Percentiles rank a stretch among this genome's conserved stretches.
These are phyloP conservation scores for Arremon brunneinucha DNA, from an alignment of 2,797 vertebrate genomes.

Conservation along the genomic window DNA sequence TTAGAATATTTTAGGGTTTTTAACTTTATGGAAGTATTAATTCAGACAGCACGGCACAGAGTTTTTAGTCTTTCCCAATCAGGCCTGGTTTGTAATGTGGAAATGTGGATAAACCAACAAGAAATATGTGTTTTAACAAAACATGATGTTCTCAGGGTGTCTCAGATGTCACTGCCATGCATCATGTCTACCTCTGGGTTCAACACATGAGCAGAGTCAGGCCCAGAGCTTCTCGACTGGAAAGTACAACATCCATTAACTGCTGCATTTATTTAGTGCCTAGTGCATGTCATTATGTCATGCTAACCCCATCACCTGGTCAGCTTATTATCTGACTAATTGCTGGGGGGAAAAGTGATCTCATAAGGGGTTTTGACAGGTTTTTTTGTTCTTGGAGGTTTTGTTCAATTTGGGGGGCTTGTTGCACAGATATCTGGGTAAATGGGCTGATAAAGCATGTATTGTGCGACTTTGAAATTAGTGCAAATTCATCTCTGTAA, in stretches of 20 bases:
- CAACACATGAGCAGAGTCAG: not conserved
- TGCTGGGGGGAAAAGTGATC: not conserved
- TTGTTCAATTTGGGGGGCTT: rapidly evolving
- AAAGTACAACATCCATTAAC: not conserved
- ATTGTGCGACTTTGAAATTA: not conserved
- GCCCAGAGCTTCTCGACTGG: not conserved
- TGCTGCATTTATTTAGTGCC: not conserved
- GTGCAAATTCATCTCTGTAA: not conserved
- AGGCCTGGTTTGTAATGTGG: not conserved
- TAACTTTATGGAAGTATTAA: not conserved
- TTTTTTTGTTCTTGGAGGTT: not conserved
- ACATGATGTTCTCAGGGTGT: rapidly evolving
- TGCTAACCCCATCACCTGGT: not conserved
- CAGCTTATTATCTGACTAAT: not conserved
- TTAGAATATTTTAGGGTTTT: not conserved
- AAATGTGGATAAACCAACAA: not conserved
- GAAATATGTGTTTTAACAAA: not conserved
- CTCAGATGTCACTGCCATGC: not conserved
- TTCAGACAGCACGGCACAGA: not conserved
- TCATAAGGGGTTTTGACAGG: not conserved
- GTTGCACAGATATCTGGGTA: not conserved
- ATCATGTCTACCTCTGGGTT: not conserved
- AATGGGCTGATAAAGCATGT: not conserved
- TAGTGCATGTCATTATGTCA: not conserved
- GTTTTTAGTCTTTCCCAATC: not conserved